phyloP scores from a whole-genome alignment of 2,888 invertebrate species.

The Eupithecia tripunctaria region DNA sequence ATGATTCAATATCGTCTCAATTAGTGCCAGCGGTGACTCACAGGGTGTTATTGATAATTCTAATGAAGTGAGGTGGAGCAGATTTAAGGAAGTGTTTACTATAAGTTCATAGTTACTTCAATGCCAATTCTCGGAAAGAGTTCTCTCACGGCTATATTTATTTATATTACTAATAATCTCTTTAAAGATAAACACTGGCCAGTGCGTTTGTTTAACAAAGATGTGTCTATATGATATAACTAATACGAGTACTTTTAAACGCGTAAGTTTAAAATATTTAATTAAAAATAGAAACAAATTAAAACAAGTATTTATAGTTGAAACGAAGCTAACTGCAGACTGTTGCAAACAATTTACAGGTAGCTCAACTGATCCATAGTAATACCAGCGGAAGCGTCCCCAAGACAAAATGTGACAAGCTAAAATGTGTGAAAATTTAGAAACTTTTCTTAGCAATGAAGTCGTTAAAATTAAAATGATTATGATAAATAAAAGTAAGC shows the following conservation, averaged over 20 bases:
- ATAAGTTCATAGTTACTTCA: background rate
- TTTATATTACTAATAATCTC: background rate
- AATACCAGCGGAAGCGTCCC: too few species aligned
- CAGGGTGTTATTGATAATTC: background rate
- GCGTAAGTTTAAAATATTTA: too few species aligned
- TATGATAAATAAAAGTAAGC: too few species aligned
- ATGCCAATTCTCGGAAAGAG: background rate
- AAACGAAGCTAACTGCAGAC: too few species aligned
- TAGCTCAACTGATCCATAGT: too few species aligned
- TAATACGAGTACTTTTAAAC: background rate
- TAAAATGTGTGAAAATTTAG: too few species aligned
- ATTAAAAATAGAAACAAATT: too few species aligned
- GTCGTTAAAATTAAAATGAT: background rate
- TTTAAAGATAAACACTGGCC: background rate
- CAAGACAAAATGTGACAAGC: too few species aligned
- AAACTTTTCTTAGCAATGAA: background rate
- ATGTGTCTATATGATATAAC: background rate
- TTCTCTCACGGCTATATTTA: background rate
- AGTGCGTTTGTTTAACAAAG: background rate
- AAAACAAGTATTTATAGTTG: too few species aligned
- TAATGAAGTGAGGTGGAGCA: background rate
- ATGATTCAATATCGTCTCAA: background rate
- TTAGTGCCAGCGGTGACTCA: background rate
- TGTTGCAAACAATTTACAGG: too few species aligned
- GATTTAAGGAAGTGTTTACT: conserved; percentile 6